Evolutionary conservation across 2,797 vertebrate species (phyloP), one percentile per base, ranked within the genome.

Genomic region (Myripristis murdjan): DNA sequence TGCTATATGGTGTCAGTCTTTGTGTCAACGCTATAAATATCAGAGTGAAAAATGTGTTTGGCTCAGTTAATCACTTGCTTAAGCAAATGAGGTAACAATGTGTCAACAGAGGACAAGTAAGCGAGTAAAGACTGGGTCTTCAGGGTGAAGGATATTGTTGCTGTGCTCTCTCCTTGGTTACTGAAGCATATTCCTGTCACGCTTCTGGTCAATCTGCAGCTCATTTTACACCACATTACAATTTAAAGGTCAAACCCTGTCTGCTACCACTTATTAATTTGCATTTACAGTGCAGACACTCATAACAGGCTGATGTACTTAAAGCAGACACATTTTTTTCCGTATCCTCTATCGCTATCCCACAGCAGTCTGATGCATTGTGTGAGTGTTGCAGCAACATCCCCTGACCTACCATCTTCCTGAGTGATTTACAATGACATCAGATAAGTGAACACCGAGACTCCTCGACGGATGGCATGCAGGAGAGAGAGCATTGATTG

Each of bases 391-490:
- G 71, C 70, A 58, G 54, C 75, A 48, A 59, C 65, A 11, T 78
- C 66, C 55, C 51, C 70, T 79, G 79, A 87, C 85, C 85, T 76
- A 67, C 67, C 71, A 84, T 73, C 60, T 73, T 81, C 72, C 78
- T 67, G 84, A 86, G 82, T 85, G 89, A 91, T 91, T 91, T 90
- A 90, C 89, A 87, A 79, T 83, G 84, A 89, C 89, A 89, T 89
- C 89, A 89, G 88, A 88, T 90, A 82, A 89, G 84, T 31, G 86
- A 84, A 85, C 26, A 63, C 73, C 66, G 58, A 63, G 57, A 69
- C 82, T 81, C 79, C 49, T 85, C 76, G 56, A 60, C 86, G 58
- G 64, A 49, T 11, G 12, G 71, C 76, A 49, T 11, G 62, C 71
- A 59, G 64, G 48, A 70, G 79, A 69, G 77, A 81, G 70, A 35